phyloP scores from a whole-genome alignment of 2,113 vertebrate species.

The zebrafish (Danio rerio) region GRCz12tu NC_133182.1:59775501-59776000 shows the following conservation, averaged over 20 bases:
- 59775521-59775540: slow-evolving; percentile 66
- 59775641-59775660: not conserved
- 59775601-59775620: slow-evolving; percentile 38
- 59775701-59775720: slow-evolving; percentile 55
- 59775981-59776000: too few relatives aligned
- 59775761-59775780: slow-evolving; percentile 84
- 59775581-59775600: slow-evolving; percentile 56
- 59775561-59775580: not conserved
- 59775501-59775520: slow-evolving; percentile 60
- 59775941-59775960: slow-evolving; percentile 68
- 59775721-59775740: slow-evolving; percentile 65
- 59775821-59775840: not conserved
- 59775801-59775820: not conserved
- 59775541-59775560: slow-evolving; percentile 56
- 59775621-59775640: slow-evolving; percentile 43
- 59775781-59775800: slow-evolving; percentile 54
- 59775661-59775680: not conserved
- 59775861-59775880: slow-evolving; percentile 79
- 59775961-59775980: slow-evolving; percentile 65
- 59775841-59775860: slow-evolving; percentile 69
- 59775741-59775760: slow-evolving; percentile 74
- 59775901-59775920: slow-evolving; percentile 71
- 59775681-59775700: not conserved
- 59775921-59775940: slow-evolving; percentile 67
- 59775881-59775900: slow-evolving; percentile 77